Percentiles rank a stretch among this genome's conserved stretches.
phyloP scores from a whole-genome alignment of 2,888 invertebrate genomes.

The Colletes collaris region DNA sequence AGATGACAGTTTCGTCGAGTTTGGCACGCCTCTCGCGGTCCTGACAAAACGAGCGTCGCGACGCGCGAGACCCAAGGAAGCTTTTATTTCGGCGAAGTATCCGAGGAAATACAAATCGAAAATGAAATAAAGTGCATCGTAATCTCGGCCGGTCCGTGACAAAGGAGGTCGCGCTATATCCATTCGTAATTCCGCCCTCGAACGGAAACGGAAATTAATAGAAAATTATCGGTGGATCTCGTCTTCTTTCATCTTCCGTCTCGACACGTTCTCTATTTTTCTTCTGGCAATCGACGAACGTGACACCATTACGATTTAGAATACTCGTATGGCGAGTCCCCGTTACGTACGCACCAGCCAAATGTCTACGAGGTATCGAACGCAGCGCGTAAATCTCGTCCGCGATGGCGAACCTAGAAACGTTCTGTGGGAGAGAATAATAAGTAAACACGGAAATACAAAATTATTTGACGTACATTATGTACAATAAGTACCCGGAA shows the following conservation, averaged over 20 bases:
- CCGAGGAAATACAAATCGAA: conserved; percentile 27
- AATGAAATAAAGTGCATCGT: conserved; percentile 24
- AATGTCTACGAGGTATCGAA: conserved; percentile 71
- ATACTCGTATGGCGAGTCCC: conserved; percentile 64
- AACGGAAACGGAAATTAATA: background rate
- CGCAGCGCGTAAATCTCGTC: conserved; percentile 69
- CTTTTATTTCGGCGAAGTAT: conserved; percentile 26
- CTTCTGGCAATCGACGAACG: conserved; percentile 27
- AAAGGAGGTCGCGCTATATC: conserved; percentile 14
- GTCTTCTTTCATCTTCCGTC: background rate
- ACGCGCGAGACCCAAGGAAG: background rate
- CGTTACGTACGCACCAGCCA: conserved; percentile 64
- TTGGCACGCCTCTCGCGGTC: conserved; percentile 42
- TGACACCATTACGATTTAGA: conserved; percentile 70
- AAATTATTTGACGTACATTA: too few relatives aligned
- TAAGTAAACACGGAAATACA: too few relatives aligned
- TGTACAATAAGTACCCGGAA: too few relatives aligned
- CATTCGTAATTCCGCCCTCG: background rate
- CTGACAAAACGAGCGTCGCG: conserved; percentile 15
- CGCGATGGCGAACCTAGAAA: conserved; percentile 4
- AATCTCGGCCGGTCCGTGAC: background rate
- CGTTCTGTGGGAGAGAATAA: too few relatives aligned
- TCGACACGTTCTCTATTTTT: background rate
- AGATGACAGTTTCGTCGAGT: conserved; percentile 37
- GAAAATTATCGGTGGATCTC: background rate